Evolutionary conservation across 1,140 invertebrate genomes (phyloP), one percentile per base, ranked within the genome.

Genomic region (Bombus ignitus): DNA sequence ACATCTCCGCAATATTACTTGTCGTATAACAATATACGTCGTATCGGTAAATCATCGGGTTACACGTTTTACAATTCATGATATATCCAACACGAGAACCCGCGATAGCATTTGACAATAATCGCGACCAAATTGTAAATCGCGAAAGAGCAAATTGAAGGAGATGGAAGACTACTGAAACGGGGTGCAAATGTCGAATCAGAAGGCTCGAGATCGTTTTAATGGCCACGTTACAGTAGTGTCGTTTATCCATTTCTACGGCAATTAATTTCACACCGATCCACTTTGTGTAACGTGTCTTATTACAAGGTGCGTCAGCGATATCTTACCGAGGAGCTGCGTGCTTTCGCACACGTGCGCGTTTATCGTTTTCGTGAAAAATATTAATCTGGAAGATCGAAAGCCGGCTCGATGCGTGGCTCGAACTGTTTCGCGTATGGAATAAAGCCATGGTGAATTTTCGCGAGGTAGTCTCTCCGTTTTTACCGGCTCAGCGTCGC

Each of bases 281-380:
- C 18, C 47, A 53, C 18, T 53, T 62, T 15, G n/a, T 22, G 70
- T 53, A n/a, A 77, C 82, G 44, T 66, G 44, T 86, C 70, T 76
- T 65, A 9, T 70, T 81, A n/a, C 78, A 78, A 35, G 32, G 35
- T 18, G 32, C 80, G 39, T 65, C 85, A 80, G 83, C 73, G 47
- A 79, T 88, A 88, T 90, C 82, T 6, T 10, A 1, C 4, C 28
- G 57, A 59, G 32, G 62, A 44, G 42, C 37, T 15, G 53, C 47
- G 72, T 5, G 35, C 18, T 39, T 25, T 2, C 10, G 18, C 22
- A 22, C 35, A 57, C 71, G 59, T 53, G 71, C 59, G n/a, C 53
- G 75, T 79, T 22, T 22, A 8, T 70, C 70, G 59, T 80, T 75
- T 22, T 57, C 47, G 80, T 47, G 71, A 83, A 83, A 89, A 87